Evolutionary conservation across 2,113 vertebrate species (phyloP).

Genomic region (Columba livia): DNA sequence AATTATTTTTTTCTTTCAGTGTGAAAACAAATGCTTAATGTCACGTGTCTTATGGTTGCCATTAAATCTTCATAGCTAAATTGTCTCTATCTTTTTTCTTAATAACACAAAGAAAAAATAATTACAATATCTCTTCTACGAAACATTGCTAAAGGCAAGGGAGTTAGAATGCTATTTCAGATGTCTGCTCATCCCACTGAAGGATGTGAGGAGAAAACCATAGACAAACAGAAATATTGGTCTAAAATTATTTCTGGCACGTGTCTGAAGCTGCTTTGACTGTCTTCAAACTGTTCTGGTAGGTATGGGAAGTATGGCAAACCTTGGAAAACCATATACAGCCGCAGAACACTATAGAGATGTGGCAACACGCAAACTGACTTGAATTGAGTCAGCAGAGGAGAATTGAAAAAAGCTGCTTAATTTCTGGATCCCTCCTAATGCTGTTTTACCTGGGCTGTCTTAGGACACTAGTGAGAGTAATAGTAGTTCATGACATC

Average conservation of each 20-base stretch:
- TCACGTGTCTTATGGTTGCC: background rate
- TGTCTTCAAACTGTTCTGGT: background rate
- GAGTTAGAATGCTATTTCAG: background rate
- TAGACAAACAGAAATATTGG: background rate
- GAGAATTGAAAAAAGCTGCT: background rate
- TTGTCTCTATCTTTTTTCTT: background rate
- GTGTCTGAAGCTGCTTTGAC: background rate
- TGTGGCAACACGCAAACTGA: background rate
- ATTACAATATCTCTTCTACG: background rate
- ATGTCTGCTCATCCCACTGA: background rate
- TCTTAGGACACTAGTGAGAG: background rate
- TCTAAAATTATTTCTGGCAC: background rate
- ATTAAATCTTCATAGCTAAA: background rate
- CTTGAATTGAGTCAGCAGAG: background rate
- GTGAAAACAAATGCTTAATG: background rate
- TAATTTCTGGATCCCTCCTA: background rate
- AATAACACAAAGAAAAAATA: background rate
- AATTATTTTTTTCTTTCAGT: background rate
- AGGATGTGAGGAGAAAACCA: background rate
- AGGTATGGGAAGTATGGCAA: background rate
- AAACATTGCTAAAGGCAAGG: background rate
- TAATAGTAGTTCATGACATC: background rate
- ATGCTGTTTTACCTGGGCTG: background rate
- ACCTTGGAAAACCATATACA: background rate
- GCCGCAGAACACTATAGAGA: background rate